Evolutionary conservation across 2,797 vertebrate species (phyloP).

Genomic region (Notoglanidium macrostoma): DNA sequence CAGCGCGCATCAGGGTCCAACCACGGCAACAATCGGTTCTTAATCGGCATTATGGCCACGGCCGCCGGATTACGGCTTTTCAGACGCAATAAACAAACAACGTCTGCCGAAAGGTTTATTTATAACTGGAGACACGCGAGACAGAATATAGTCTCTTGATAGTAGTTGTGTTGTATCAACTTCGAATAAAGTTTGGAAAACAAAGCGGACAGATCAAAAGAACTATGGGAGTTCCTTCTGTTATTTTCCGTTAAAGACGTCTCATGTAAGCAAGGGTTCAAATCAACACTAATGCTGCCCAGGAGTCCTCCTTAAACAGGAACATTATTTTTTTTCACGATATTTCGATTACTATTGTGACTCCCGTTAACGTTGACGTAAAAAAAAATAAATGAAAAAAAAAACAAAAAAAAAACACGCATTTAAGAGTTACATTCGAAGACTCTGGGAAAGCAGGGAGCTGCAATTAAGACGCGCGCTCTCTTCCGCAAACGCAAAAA

Average conservation of each 20-base stretch:
- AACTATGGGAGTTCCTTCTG: background rate
- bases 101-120: background rate
- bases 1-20: constrained; percentile 45
- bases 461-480: constrained; percentile 61
- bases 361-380: background rate
- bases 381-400: background rate
- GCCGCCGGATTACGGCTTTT: constrained; percentile 26
- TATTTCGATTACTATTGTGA: background rate
- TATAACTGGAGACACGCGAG: background rate
- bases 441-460: constrained; percentile 43
- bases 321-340: background rate
- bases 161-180: background rate
- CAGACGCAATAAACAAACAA: constrained; percentile 18
- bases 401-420: background rate
- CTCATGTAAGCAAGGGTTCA: background rate
- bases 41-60: constrained; percentile 38
- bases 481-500: constrained; percentile 66
- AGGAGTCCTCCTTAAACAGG: background rate
- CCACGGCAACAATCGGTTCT: constrained; percentile 36
- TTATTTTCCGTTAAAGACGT: background rate
- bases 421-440: background rate
- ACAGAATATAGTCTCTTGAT: background rate
- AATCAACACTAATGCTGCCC: background rate
- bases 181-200: background rate
- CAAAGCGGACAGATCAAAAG: background rate